phyloP scores from a whole-genome alignment of 2,113 vertebrate genomes.

The Apus apus region DNA sequence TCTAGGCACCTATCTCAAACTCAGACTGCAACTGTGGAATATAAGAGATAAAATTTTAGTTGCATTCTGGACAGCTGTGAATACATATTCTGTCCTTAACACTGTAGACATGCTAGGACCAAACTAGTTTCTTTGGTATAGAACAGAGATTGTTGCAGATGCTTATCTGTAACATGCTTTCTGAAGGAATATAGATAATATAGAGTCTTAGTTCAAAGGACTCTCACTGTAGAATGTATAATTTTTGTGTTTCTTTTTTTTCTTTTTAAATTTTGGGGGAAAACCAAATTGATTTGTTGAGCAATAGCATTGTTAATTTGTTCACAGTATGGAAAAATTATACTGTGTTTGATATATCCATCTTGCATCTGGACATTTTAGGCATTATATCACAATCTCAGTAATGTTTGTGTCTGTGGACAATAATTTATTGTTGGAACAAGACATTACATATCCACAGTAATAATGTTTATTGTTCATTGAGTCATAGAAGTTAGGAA shows the following conservation, averaged over 20 bases:
- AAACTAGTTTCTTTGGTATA: background rate
- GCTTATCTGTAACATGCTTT: background rate
- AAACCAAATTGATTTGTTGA: background rate
- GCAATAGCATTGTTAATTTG: background rate
- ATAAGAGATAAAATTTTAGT: background rate
- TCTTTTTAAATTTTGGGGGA: background rate
- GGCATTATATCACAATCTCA: conserved; percentile 21
- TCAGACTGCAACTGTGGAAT: background rate
- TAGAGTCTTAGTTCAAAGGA: background rate
- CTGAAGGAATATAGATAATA: background rate
- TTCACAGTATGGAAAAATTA: background rate
- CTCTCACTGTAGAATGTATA: background rate
- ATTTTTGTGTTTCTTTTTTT: background rate
- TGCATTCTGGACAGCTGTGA: background rate
- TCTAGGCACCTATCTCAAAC: background rate
- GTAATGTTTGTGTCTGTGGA: conserved; percentile 14
- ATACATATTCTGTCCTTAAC: background rate
- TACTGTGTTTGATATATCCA: background rate
- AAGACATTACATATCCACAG: conserved; percentile 11
- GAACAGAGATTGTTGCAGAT: background rate
- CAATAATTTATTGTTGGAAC: conserved; percentile 27
- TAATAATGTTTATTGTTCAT: conserved; percentile 29
- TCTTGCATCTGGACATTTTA: background rate
- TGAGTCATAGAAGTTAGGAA: background rate
- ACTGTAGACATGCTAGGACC: background rate